These are phyloP conservation scores for Boulengeromyrus knoepffleri DNA, from an alignment of 2,113 vertebrate species.

Conservation along the genomic window DNA sequence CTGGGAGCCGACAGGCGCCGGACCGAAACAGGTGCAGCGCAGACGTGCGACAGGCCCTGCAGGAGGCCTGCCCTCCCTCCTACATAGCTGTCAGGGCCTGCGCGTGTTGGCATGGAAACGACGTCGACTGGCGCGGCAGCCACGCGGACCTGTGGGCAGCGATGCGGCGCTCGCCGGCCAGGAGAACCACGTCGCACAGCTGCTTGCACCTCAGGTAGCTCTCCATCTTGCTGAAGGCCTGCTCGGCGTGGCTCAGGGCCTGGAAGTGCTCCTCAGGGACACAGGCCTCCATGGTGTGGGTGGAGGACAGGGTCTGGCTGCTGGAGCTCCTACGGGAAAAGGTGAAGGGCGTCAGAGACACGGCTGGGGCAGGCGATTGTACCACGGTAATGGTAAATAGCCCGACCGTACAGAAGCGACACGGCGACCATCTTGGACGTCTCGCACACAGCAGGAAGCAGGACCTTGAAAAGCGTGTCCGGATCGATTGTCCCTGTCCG, in stretches of 20 bases:
- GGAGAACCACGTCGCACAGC: constrained; percentile 88
- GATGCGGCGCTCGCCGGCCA: constrained; percentile 89
- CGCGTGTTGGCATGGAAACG: background rate
- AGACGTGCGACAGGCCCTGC: background rate
- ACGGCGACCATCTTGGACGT: background rate
- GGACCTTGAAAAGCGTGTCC: background rate
- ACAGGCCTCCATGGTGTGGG: constrained; percentile 85
- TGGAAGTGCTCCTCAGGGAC: constrained; percentile 90
- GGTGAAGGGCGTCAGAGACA: background rate
- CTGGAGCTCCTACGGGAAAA: constrained; percentile 74
- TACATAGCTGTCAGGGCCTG: background rate
- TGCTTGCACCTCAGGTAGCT: constrained; percentile 85
- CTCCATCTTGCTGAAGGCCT: constrained; percentile 95
- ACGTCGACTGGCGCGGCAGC: background rate
- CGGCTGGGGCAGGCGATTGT: background rate
- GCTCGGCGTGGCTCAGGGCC: constrained; percentile 85
- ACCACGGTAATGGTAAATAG: background rate
- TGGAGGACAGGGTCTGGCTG: constrained; percentile 79
- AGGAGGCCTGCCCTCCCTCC: background rate
- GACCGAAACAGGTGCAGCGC: background rate
- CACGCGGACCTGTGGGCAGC: constrained; percentile 82
- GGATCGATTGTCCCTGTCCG: background rate
- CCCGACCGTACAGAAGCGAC: background rate
- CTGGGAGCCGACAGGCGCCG: background rate
- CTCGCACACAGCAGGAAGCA: background rate